Base-by-base conservation (phyloP, 2,113 vertebrate species). In the Pelecanoides urinatrix region DNA sequence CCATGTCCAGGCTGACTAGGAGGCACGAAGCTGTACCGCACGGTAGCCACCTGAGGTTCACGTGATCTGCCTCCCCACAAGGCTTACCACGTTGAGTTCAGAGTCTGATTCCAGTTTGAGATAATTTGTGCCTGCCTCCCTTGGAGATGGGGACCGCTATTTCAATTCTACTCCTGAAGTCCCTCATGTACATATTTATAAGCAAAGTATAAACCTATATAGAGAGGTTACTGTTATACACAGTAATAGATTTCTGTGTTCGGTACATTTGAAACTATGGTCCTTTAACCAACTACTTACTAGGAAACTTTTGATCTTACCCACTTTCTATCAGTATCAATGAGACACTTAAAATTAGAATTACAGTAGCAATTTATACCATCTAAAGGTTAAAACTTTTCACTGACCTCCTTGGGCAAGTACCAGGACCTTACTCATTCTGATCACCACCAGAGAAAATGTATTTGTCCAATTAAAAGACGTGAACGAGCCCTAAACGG, bases 401-500 rank as follows among this genome's bases (percentile, higher is more conserved):
- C 70, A 72, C 26, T 63, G 38, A 47, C 38, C 49, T 52, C 36
- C 53, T 72, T 53, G 47, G 32, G 29, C 62, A 65, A 52, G 30
- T 34, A 63, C 38, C 5, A 81, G 26, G 50, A 40, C 20, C 42
- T 81, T 34, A 34, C 12, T 75, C 49, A 13, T 52, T 27, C 16
- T 45, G 42, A 50, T 42, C 25, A 29, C n/a, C n/a, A 40, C 4
- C 50, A 66, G 26, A 61, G 15, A 59, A 88, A 68, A 79, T 9
- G 1, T 10, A 25, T 68, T 53, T 73, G 32, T 44, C 42, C 72
- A 52, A 21, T 23, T 77, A 59, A 62, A 74, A 72, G 22, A 29
- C 0, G 0, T 8, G 20, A 88, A 86, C 1, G 1, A 84, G 21
- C 21, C n/a, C 72, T 34, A 30, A 16, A 8, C 0, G 0, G n/a